Evolutionary conservation across 1,140 invertebrate genomes (phyloP).

Genomic region (Drusus annulatus): DNA sequence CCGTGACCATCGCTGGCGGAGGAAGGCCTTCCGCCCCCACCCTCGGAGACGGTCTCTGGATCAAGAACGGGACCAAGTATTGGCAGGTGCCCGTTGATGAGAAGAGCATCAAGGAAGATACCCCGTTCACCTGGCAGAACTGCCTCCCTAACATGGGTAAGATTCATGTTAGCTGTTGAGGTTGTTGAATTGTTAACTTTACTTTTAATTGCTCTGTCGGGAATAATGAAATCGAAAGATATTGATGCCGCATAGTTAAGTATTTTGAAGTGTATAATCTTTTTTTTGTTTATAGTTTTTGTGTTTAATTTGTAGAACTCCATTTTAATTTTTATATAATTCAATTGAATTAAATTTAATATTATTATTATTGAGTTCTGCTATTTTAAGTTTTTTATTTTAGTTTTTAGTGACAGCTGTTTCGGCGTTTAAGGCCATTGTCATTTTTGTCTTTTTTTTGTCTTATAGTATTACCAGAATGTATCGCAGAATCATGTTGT

Average conservation of each 20-base stretch:
- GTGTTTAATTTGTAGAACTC: too few species aligned
- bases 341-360: too few species aligned
- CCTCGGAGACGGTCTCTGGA: conserved; percentile 51
- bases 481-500: too few species aligned
- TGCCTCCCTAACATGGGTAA: conserved; percentile 55
- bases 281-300: too few species aligned
- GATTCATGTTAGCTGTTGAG: not conserved
- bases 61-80: conserved; percentile 43
- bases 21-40: conserved; percentile 27
- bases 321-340: too few species aligned
- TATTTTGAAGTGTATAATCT: not conserved
- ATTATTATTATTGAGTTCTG: too few species aligned
- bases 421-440: not conserved
- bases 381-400: too few species aligned
- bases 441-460: not conserved
- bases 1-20: conserved; percentile 13
- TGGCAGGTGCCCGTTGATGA: conserved; percentile 43
- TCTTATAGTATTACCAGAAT: too few species aligned
- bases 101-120: conserved; percentile 10
- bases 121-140: conserved; percentile 49
- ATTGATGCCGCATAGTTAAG: not conserved
- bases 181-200: not conserved
- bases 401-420: too few species aligned
- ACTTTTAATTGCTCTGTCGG: not conserved
- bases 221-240: not conserved